Percentiles rank a stretch among this genome's conserved stretches.
Conservation (phyloP, 1,140 invertebrate genomes). For the Pogonomyrmex barbatus region DNA sequence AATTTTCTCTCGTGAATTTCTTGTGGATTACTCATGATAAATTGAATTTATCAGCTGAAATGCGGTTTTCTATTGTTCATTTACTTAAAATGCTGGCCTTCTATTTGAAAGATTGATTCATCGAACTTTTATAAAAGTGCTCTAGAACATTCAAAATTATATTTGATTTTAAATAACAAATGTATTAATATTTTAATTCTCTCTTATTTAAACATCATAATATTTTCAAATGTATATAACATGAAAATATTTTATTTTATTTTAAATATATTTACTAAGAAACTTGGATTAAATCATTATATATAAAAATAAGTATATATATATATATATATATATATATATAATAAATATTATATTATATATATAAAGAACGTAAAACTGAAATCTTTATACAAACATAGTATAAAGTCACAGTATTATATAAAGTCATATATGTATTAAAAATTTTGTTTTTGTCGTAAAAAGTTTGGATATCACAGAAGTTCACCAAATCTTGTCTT, state of each 20-base stretch:
- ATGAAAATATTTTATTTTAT: not conserved
- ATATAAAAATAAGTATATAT: not conserved
- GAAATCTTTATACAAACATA: not conserved
- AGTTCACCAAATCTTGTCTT: not conserved
- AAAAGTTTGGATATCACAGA: constrained; percentile 23
- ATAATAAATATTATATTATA: not conserved
- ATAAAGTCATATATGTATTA: not conserved
- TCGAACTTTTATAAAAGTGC: constrained; percentile 22
- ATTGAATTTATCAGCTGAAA: constrained; percentile 40
- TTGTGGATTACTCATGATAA: constrained; percentile 40
- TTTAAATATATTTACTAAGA: not conserved
- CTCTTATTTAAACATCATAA: not conserved
- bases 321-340: no score
- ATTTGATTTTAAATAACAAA: not conserved
- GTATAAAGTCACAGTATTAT: not conserved
- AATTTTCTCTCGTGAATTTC: constrained; percentile 16
- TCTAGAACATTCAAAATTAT: not conserved
- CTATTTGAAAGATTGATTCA: constrained; percentile 12
- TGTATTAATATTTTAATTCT: not conserved
- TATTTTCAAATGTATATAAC: not conserved
- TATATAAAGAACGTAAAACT: not conserved
- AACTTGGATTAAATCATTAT: not conserved
- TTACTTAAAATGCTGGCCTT: constrained; percentile 11
- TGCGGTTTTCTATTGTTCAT: constrained; percentile 13
- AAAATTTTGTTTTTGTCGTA: not conserved